A percentile compares a stretch with the other conserved stretches of the same genome.
Evolutionary conservation across 2,797 vertebrate species (phyloP).

Genomic region (Kryptopterus vitreolus): DNA sequence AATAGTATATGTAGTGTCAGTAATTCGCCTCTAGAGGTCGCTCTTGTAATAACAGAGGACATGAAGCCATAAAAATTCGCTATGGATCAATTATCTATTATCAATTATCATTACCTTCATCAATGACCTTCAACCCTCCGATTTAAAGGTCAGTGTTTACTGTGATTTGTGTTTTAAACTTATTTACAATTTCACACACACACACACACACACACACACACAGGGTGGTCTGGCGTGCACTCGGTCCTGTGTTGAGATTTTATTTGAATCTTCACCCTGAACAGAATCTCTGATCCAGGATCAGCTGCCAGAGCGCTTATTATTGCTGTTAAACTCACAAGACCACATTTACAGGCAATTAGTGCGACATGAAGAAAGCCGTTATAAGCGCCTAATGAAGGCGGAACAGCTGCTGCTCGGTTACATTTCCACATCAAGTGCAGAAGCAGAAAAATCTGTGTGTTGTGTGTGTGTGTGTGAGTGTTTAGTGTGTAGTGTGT

Average conservation of each 20-base stretch:
- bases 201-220: not conserved
- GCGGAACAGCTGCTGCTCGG: constrained; percentile 44
- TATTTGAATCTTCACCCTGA: constrained; percentile 1
- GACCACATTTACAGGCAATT: constrained; percentile 43
- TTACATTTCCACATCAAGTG: constrained; percentile 35
- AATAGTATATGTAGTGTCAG: too few relatives aligned
- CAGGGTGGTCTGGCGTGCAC: constrained; percentile 31
- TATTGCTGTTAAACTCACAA: constrained; percentile 41
- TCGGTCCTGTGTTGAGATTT: not conserved
- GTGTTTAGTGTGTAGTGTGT: too few relatives aligned
- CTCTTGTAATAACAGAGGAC: too few relatives aligned
- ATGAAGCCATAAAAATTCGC: too few relatives aligned
- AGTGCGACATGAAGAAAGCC: constrained; percentile 22
- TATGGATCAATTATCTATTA: too few relatives aligned
- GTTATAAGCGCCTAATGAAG: constrained; percentile 43
- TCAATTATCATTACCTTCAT: too few relatives aligned
- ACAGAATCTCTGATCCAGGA: not conserved
- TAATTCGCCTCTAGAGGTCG: too few relatives aligned
- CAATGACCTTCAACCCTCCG: not conserved
- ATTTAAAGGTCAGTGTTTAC: not conserved
- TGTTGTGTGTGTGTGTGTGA: not conserved
- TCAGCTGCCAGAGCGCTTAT: constrained; percentile 44
- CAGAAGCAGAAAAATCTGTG: too few relatives aligned
- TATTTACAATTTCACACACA: not conserved
- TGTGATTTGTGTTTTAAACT: not conserved